A percentile compares a stretch with the other conserved stretches of the same genome.
These are phyloP conservation scores for Enoplolaimus lenunculus DNA, from an alignment of 2,888 invertebrate species.

Conservation along the genomic window DNA sequence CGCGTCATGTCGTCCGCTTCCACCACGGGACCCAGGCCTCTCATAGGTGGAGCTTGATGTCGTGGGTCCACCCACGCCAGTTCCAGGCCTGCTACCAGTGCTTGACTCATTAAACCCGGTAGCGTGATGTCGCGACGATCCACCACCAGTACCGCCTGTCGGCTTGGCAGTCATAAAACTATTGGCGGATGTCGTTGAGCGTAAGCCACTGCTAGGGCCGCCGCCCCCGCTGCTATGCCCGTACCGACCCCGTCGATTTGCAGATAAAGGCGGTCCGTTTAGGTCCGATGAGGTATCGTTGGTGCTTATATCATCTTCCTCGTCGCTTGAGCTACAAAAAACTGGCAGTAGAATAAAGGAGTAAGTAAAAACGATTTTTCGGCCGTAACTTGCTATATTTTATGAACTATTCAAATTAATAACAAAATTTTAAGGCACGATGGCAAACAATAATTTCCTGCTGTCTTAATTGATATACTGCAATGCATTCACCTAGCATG, in stretches of 20 bases:
- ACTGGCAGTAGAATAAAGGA: background rate
- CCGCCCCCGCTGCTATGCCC: conserved; percentile 4
- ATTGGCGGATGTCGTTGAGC: background rate
- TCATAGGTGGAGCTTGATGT: background rate
- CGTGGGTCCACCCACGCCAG: background rate
- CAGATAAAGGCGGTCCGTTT: background rate
- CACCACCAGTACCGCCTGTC: too few relatives aligned
- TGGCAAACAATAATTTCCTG: too few relatives aligned
- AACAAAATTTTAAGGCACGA: too few relatives aligned
- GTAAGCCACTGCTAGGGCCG: background rate
- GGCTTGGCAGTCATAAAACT: conserved; percentile 6
- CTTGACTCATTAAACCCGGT: background rate
- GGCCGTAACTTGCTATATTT: too few relatives aligned
- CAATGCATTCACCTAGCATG: too few relatives aligned
- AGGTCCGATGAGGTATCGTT: background rate
- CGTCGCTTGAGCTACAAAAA: conserved; percentile 12
- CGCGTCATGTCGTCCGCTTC: background rate
- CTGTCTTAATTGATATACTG: too few relatives aligned
- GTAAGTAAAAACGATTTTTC: background rate
- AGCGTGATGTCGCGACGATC: background rate
- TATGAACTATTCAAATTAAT: too few relatives aligned
- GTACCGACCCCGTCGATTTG: background rate
- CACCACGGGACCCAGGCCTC: background rate
- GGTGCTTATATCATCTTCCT: conserved; percentile 1
- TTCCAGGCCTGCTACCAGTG: background rate